Evolutionary conservation across 1,140 invertebrate genomes (phyloP).

Genomic region (Lasioglossum albipes): DNA sequence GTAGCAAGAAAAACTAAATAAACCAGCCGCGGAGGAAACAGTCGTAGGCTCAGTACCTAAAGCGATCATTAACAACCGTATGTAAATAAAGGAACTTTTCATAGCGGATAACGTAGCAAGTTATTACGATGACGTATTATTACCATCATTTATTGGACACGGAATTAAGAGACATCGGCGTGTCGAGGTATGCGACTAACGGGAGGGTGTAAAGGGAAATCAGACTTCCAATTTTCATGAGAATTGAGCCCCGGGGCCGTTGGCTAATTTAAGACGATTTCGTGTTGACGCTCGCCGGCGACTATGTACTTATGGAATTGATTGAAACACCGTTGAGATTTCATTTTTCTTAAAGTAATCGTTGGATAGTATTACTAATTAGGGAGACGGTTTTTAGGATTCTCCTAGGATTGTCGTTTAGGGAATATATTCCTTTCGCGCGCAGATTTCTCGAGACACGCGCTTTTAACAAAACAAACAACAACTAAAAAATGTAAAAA

Average conservation of each 20-base stretch:
- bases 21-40: conserved; percentile 11
- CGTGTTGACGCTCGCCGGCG: background rate
- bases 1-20: background rate
- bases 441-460: conserved; percentile 19
- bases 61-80: conserved; percentile 1
- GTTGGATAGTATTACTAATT: background rate
- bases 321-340: background rate
- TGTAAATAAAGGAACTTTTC: conserved; percentile 32
- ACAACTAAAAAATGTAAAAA: too few relatives aligned
- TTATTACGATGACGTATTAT: conserved; percentile 34
- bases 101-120: conserved; percentile 28
- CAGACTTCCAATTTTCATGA: conserved; percentile 36
- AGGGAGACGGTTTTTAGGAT: background rate
- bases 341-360: background rate
- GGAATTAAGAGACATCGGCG: background rate
- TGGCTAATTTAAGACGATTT: background rate
- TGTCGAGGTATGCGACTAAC: conserved; percentile 17
- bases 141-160: conserved; percentile 17
- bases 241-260: conserved; percentile 20
- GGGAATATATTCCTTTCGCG: conserved; percentile 14
- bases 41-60: conserved; percentile 45
- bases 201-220: conserved; percentile 17
- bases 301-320: conserved; percentile 27
- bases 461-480: background rate
- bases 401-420: conserved; percentile 9